A percentile compares a stretch with the other conserved stretches of the same genome.
Evolutionary conservation across 1,140 invertebrate genomes (phyloP).

Genomic region (Panagrolaimus sp.): DNA sequence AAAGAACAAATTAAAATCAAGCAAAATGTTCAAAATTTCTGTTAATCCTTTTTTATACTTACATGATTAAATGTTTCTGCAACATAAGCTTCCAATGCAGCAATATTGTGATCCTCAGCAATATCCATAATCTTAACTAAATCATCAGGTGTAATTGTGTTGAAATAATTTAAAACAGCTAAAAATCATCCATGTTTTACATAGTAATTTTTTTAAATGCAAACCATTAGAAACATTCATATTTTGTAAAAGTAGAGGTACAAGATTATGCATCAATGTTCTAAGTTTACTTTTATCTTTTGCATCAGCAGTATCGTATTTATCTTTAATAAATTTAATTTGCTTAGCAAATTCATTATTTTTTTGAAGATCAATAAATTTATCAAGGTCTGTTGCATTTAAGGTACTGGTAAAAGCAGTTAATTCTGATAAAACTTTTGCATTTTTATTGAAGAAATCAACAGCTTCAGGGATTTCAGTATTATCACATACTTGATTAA

Average conservation of each 20-base stretch:
- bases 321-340: neutral
- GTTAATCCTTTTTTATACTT: neutral
- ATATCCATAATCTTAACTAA: slow-evolving; percentile 4
- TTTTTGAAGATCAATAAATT: slow-evolving; percentile 1
- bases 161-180: slow-evolving; percentile 10
- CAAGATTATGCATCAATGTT: neutral
- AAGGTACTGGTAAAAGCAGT: neutral
- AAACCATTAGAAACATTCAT: neutral
- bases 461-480: neutral
- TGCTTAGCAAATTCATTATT: neutral
- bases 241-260: neutral
- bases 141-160: slow-evolving; percentile 5
- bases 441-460: neutral
- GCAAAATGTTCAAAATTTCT: too few species aligned
- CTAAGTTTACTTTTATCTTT: neutral
- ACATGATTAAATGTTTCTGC: neutral
- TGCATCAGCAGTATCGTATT: slow-evolving; percentile 7
- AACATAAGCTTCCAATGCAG: neutral
- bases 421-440: neutral
- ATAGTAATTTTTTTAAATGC: too few species aligned
- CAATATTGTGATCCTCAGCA: neutral
- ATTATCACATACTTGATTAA: neutral
- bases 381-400: neutral
- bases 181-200: too few species aligned
- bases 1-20: neutral